Evolutionary conservation across 2,113 vertebrate genomes (phyloP), one percentile per base, ranked within the genome.

Genomic region (Phalacrocorax aristotelis): DNA sequence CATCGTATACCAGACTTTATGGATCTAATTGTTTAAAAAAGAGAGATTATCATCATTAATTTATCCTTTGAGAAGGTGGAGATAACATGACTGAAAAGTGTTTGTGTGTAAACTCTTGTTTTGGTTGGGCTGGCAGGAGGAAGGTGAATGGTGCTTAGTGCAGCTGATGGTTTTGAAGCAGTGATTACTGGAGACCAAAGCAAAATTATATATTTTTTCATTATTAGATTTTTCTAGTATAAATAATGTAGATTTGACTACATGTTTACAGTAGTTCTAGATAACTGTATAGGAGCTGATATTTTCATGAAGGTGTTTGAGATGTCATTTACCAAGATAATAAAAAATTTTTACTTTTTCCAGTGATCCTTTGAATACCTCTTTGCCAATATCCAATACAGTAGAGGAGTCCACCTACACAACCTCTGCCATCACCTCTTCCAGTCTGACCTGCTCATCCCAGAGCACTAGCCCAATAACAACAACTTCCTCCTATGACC

Each of bases 351-450:
- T 98, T 74, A 86, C 90, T 96, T 93, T 97, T 97, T 97, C 52
- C 95, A 98, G 98, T 97, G 98, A 98, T 96, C 95, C 98, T 96
- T 97, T 98, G 97, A 98, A 97, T 97, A 98, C 98, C 95, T 98
- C 98, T 97, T 92, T 98, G 93, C 96, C 98, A 96, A 96, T 98
- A 96, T 97, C 98, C 95, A 98, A 84, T 98, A 96, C 98, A 96
- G 96, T 97, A 87, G 98, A 98, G 95, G 98, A 98, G 32, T 91
- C 98, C 25, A 98, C 97, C 76, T 98, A 97, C 38, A 98, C 98
- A 82, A 96, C 98, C 51, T 97, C 98, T 77, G 97, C 92, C 51
- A 82, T 98, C 94, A 97, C 98, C 91, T 98, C 98, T 82, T 98
- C 98, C 71, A 98, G 96, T 90, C 92, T 98, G 90, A 97, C 96